A percentile compares a stretch with the other conserved stretches of the same genome.
These are phyloP conservation scores for Leptinotarsa texana DNA, from an alignment of 1,140 invertebrate species.

Conservation along the genomic window DNA sequence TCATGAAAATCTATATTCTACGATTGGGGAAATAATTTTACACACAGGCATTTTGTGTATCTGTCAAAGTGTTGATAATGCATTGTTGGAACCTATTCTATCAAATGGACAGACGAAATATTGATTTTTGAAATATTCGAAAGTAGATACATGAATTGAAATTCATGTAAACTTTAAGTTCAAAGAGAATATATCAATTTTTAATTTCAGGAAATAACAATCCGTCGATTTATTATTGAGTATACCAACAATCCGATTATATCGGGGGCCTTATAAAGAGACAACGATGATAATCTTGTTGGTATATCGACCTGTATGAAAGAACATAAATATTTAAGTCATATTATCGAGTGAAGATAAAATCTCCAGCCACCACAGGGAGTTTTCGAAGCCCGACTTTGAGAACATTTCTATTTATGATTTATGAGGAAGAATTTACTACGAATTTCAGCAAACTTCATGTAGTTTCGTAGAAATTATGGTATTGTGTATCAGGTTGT, in stretches of 20 bases:
- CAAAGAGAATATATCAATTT: not conserved
- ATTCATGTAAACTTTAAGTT: too few species aligned
- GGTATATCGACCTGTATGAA: not conserved
- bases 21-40: too few species aligned
- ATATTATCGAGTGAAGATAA: not conserved
- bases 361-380: not conserved
- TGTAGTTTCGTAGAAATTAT: too few species aligned
- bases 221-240: not conserved
- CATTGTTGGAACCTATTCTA: too few species aligned
- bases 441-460: too few species aligned
- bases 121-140: too few species aligned
- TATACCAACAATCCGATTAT: not conserved
- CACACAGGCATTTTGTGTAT: too few species aligned
- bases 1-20: too few species aligned
- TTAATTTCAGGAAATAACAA: not conserved
- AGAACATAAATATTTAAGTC: not conserved
- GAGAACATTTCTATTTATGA: constrained; percentile 6
- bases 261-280: not conserved
- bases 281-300: not conserved
- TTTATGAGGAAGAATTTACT: not conserved
- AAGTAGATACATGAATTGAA: too few species aligned
- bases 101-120: too few species aligned
- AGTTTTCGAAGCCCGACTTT: not conserved
- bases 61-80: too few species aligned
- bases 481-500: too few species aligned